Base-by-base conservation (phyloP, 2,888 invertebrate genomes). In the Cerceris ruficornis region DNA sequence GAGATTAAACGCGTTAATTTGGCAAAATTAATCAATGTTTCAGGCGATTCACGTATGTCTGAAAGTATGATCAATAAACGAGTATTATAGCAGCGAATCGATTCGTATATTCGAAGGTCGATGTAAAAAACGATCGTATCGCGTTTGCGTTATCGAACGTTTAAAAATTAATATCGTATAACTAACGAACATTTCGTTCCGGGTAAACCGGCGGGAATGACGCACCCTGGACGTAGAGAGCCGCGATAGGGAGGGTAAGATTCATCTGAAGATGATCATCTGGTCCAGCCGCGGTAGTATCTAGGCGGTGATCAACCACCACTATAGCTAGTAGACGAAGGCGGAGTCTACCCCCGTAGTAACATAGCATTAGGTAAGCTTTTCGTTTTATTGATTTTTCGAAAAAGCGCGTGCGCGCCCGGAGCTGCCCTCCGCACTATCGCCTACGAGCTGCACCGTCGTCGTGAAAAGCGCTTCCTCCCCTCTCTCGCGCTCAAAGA, bases 321-420 rank as follows among this genome's bases (percentile, higher is more conserved):
- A 87, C 89, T 86, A 86, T 86, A 88, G 88, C 90, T 90, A 90
- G 88, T 91, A 91, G 91, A 89, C 87, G 91, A 92, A 92, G 92
- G 92, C 92, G 92, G 92, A 92, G 92, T 91, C 91, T 91, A 88
- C 89, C 88, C 86, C 88, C 86, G 86, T 83, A 82, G 90, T 90
- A 89, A 89, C 91, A 88, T 88, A 90, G 91, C 91, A 91, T 92
- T 91, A 92, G 91, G 90, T 89, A 91, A 91, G 92, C 92, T 92
- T 92, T 92, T 92, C 92, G 90, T 92, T 92, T 92, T 92, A 92
- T 92, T 92, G 92, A 92, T 92, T 92, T 92, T 92, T 92, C 91
- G 90, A 90, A 91, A 92, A 92, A 92, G 92, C 92, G 92, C 92
- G 88, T 91, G 92, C 92, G 92, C 92, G 90, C 89, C 88, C 88